These are phyloP conservation scores for Lithosia quadra DNA, from an alignment of 2,888 invertebrate genomes.

Conservation along the genomic window DNA sequence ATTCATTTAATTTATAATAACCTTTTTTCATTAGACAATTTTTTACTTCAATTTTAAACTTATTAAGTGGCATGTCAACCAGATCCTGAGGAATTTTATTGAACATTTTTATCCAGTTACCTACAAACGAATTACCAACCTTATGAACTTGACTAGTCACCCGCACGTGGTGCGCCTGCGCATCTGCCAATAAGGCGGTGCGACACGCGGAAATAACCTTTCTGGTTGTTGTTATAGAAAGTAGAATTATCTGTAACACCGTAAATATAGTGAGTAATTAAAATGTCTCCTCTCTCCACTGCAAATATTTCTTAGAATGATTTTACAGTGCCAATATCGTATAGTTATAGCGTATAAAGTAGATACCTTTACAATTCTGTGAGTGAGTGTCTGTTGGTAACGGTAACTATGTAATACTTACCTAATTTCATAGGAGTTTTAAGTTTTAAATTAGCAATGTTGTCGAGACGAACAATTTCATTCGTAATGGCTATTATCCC, in stretches of 20 bases:
- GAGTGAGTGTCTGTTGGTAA: neutral
- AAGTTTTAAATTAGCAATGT: no score
- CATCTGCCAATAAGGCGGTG: conserved; percentile 3
- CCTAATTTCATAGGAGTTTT: no score
- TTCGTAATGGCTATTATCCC: neutral
- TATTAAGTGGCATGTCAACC: no score
- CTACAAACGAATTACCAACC: no score
- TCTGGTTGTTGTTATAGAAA: neutral
- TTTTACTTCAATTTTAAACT: no score
- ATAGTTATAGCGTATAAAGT: neutral
- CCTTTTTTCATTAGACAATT: no score
- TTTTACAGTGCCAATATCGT: neutral
- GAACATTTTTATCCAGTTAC: no score
- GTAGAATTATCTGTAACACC: neutral
- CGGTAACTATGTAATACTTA: no score
- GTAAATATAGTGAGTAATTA: neutral
- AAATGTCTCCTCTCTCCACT: neutral
- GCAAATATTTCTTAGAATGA: neutral
- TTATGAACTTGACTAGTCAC: conserved; percentile 42
- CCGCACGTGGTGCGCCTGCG: conserved; percentile 40
- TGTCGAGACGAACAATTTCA: no score
- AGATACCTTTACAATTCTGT: neutral
- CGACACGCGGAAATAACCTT: conserved; percentile 8
- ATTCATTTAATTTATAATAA: no score
- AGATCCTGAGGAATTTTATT: no score